Base-by-base conservation (phyloP, 2,113 vertebrate genomes). In the Cichladusa arquata region DNA sequence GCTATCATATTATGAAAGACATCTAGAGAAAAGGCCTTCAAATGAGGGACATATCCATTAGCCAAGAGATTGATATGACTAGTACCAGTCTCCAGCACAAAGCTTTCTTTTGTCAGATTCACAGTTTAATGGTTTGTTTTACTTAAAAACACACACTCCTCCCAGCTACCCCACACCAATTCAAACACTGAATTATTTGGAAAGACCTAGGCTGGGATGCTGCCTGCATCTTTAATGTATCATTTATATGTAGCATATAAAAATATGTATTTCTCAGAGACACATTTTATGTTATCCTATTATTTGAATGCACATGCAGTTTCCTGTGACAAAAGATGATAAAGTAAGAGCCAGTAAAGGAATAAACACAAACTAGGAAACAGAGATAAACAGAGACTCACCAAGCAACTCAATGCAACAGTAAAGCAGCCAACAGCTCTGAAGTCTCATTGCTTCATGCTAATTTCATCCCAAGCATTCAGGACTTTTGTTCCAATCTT, bases 161-260 rank as follows among this genome's bases (percentile, higher is more conserved):
- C 18, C 7, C 25, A 6, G 1, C 17, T 5, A n/a, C 7, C 0
- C 22, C 14, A 14, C 29, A 53, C 14, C 31, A 54, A 12, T 57
- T 23, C 23, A 61, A 86, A 57, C 17, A 44, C 15, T 42, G 19
- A 50, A 81, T 57, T 83, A 77, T 81, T 57, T 89, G 54, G 26
- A 82, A 77, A 81, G 22, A 73, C 11, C 6, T 66, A 74, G 17
- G 19, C 17, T 81, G 25, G 17, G 36, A 53, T 45, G 25, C 73
- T 11, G 54, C 17, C 31, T 44, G 6, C 36, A 57, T 33, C 48
- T 25, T 77, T 14, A 56, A 78, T 26, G 16, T n/a, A 29, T 60
- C 14, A 19, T 54, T 45, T 81, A n/a, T 18, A 53, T 2, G 15
- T 18, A 72, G 17, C 50, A 69, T 61, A 72, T 45, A 58, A 81